Evolutionary conservation across 2,888 invertebrate species (phyloP).

Genomic region (Seira ritae): DNA sequence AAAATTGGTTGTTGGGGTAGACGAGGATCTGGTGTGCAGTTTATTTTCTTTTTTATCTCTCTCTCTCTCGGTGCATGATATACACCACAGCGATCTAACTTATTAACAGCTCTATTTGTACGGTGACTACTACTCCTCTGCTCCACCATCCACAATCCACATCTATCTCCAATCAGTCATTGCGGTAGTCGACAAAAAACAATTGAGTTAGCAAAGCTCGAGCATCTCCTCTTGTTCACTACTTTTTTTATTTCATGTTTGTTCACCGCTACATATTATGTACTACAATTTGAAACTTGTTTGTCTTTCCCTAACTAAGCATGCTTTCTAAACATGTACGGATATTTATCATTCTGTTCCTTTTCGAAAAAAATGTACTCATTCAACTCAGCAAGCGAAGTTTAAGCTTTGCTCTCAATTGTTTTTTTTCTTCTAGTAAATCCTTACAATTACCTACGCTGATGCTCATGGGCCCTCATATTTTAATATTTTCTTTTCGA

Average conservation of each 20-base stretch:
- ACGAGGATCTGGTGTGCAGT: slow-evolving; percentile 43
- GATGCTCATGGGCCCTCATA: background rate
- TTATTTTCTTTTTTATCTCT: slow-evolving; percentile 31
- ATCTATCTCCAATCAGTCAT: background rate
- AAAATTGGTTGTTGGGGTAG: slow-evolving; percentile 49
- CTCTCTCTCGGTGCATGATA: slow-evolving; percentile 35
- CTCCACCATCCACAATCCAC: background rate
- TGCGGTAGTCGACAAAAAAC: background rate
- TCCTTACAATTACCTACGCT: no score
- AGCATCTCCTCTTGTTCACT: slow-evolving; percentile 26
- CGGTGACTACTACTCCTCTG: slow-evolving; percentile 24
- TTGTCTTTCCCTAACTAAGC: slow-evolving; percentile 38
- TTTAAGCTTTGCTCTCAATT: background rate
- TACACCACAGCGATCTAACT: slow-evolving; percentile 36
- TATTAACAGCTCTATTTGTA: slow-evolving; percentile 64
- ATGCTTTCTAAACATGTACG: slow-evolving; percentile 30
- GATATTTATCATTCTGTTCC: slow-evolving; percentile 43
- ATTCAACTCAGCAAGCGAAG: background rate
- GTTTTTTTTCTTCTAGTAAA: no score
- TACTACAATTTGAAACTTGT: slow-evolving; percentile 40
- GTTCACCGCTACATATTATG: no score
- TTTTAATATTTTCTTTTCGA: slow-evolving; percentile 22
- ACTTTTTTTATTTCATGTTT: background rate
- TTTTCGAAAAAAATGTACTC: background rate
- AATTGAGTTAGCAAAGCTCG: background rate